Evolutionary conservation across 2,113 vertebrate species (phyloP), one percentile per base, ranked within the genome.

Genomic region (Alosa alosa): DNA sequence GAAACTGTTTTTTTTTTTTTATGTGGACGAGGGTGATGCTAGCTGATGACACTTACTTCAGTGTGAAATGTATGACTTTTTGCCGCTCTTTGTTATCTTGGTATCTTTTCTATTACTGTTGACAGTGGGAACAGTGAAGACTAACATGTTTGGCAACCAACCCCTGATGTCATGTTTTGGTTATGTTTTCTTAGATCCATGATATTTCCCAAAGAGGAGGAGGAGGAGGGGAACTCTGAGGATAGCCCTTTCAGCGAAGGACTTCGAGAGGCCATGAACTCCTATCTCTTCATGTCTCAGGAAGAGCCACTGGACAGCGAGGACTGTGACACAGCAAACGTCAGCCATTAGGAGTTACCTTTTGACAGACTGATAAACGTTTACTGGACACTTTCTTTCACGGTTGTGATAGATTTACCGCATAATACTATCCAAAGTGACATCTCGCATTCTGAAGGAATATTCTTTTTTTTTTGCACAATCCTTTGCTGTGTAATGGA

Each of bases 211-310:
- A 78, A 39, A 9, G 36, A 78, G 3, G 72, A 81, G 0, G 94
- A 90, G 83, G 85, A 91, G 0, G 22, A 89, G 8, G 84, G 90
- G 0, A 81, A 90, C 0, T 91, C 64, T 0, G 93, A 93, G 20
- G 91, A 94, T 0, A 94, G 93, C n/a, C 94, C 95, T 85, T 91
- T 97, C 90, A 98, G 97, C 1, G 95, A 95, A 81, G 96, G 97
- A 0, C 93, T 97, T 85, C 92, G 95, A 83, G 96, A 98, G 81
- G 94, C 97, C 90, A 93, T 98, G 87, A 95, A 87, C 92, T 96
- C 97, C 81, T 97, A 97, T 89, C 92, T 97, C 86, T 95, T 94
- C 46, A 92, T 97, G 92, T 95, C 96, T 0, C 94, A 95, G 0
- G 93, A 93, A 0, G 36, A 78, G 72, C 11, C 52, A 47, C 39